phyloP scores from a whole-genome alignment of 2,888 invertebrate species.

The Hydroisotoma schaefferi region DNA sequence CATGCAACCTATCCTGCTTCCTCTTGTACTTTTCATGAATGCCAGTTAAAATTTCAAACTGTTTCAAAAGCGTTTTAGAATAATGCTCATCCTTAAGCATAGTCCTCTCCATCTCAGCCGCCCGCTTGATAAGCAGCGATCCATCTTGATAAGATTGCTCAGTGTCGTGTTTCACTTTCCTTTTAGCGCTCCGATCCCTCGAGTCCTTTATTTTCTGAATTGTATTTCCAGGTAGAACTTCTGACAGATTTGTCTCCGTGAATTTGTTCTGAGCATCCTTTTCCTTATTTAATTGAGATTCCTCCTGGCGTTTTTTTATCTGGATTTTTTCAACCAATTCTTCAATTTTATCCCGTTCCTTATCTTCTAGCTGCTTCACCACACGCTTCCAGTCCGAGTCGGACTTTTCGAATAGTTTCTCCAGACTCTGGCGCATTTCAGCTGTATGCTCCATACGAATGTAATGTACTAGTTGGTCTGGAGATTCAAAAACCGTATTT shows the following conservation, averaged over 20 bases:
- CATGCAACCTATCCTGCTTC: constrained; percentile 1
- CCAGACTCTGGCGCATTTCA: constrained; percentile 1
- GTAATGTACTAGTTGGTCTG: constrained; percentile 6
- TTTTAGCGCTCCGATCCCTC: constrained; percentile 13
- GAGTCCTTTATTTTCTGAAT: constrained; percentile 15
- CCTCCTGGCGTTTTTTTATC: constrained; percentile 3
- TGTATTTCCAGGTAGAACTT: constrained; percentile 8
- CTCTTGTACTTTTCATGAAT: constrained; percentile 15
- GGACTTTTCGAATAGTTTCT: constrained; percentile 1
- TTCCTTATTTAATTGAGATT: constrained; percentile 4
- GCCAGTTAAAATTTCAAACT: constrained; percentile 14
- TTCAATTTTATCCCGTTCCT: constrained; percentile 13
- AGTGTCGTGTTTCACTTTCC: constrained; percentile 15
- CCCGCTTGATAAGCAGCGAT: constrained; percentile 3
- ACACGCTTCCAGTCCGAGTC: constrained; percentile 8
- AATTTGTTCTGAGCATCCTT: constrained; percentile 16
- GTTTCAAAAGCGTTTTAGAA: constrained; percentile 5
- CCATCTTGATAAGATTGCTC: constrained; percentile 16
- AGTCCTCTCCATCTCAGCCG: constrained; percentile 14
- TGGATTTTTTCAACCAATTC: constrained; percentile 10
- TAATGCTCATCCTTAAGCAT: constrained; percentile 15
- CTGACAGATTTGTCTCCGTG: constrained; percentile 8
- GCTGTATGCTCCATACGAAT: constrained; percentile 17
- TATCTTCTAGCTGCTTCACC: background rate
- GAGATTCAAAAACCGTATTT: constrained; percentile 6